A percentile compares a stretch with the other conserved stretches of the same genome.
Evolutionary conservation across 2,888 invertebrate species (phyloP).

Genomic region (Notocelia uddmanniana): DNA sequence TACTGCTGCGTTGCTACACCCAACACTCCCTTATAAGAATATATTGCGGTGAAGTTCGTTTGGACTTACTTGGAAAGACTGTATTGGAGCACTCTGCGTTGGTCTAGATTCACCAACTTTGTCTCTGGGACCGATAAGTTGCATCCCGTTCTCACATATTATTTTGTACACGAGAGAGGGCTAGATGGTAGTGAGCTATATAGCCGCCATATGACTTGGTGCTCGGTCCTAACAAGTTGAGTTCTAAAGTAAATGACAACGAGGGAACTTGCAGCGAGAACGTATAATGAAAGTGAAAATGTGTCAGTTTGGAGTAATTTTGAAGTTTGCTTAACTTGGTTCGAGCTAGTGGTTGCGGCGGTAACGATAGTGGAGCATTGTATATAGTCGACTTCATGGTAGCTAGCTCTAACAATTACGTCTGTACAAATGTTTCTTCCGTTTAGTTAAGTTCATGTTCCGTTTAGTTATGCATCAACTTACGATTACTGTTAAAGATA

Average conservation of each 20-base stretch:
- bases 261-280: neutral
- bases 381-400: conserved; percentile 1
- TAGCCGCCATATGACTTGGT: neutral
- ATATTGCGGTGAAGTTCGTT: conserved; percentile 67
- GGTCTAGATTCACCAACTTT: conserved; percentile 25
- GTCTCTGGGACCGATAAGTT: neutral
- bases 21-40: conserved; percentile 76
- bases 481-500: too few species aligned
- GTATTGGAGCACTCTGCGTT: conserved; percentile 30
- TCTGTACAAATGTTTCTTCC: neutral
- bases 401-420: neutral
- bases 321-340: conserved; percentile 33
- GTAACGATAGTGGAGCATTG: conserved; percentile 11
- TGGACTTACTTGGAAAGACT: conserved; percentile 44
- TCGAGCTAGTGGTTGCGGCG: conserved; percentile 19
- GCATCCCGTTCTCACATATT: neutral
- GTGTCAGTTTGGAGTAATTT: conserved; percentile 40
- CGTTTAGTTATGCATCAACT: too few species aligned
- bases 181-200: neutral
- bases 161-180: neutral
- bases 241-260: conserved; percentile 34
- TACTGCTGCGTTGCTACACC: conserved; percentile 64
- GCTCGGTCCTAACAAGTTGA: conserved; percentile 3
- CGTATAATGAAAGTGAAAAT: conserved; percentile 41
- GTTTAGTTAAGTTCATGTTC: neutral